A percentile compares a stretch with the other conserved stretches of the same genome.
phyloP scores from a whole-genome alignment of 2,113 vertebrate species.

The Lepus timidus region DNA sequence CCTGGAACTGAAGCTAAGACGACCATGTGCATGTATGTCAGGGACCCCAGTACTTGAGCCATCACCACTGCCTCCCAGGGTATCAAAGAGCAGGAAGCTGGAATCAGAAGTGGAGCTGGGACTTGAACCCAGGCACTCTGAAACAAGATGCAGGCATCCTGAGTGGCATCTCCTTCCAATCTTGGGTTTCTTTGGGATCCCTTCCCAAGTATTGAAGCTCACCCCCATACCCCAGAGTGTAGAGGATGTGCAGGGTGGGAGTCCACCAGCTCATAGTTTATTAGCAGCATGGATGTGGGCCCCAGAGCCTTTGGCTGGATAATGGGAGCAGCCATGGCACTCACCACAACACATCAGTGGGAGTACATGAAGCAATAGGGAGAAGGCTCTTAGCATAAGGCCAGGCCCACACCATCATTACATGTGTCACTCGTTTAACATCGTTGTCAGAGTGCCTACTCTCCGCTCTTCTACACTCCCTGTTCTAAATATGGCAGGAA shows the following conservation, averaged over 20 bases:
- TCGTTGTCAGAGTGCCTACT: background rate
- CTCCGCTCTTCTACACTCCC: background rate
- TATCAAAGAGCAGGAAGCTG: no score
- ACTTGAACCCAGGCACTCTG: no score
- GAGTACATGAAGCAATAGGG: background rate
- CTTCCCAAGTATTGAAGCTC: background rate
- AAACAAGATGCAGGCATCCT: no score
- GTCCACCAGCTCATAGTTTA: background rate
- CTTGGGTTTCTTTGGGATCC: background rate
- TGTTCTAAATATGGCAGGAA: background rate
- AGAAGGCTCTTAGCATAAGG: background rate
- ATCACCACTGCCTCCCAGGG: no score
- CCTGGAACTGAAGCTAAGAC: no score
- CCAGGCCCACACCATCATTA: background rate
- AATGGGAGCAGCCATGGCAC: background rate
- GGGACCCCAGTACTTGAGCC: no score
- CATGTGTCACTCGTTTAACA: background rate
- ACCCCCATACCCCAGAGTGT: background rate
- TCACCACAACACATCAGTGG: accelerated
- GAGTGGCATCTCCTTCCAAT: no score
- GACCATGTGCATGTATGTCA: no score
- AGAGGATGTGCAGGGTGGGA: background rate
- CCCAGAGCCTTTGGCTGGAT: background rate
- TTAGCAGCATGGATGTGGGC: background rate
- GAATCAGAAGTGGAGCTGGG: no score